Conservation (phyloP, 1,140 invertebrate genomes). For the Cherax quadricarinatus region DNA sequence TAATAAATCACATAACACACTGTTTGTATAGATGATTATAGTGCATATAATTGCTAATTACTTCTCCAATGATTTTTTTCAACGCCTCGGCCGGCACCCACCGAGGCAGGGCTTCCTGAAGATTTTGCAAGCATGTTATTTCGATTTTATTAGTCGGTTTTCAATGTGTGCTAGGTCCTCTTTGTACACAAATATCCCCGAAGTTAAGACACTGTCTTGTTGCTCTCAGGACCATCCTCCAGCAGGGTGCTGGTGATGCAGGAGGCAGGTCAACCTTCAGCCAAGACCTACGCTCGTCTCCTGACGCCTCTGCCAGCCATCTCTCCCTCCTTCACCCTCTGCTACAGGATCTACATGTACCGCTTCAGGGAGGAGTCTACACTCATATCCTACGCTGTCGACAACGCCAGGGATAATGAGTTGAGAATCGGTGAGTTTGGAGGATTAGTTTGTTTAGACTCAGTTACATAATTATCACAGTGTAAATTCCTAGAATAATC, state of each 20-base stretch:
- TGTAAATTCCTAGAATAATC: no score
- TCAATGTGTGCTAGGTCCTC: not conserved
- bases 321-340: conserved; percentile 25
- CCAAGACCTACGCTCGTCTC: conserved; percentile 19
- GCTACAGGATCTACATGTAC: conserved; percentile 35
- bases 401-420: conserved; percentile 34
- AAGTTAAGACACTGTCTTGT: not conserved
- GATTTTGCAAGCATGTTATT: no score
- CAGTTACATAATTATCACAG: no score
- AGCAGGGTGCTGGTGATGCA: conserved; percentile 41
- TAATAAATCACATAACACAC: no score
- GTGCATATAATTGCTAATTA: no score
- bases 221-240: not conserved
- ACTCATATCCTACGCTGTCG: conserved; percentile 35
- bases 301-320: conserved; percentile 34
- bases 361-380: conserved; percentile 43
- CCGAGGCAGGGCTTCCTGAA: no score
- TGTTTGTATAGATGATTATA: no score
- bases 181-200: not conserved
- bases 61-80: no score
- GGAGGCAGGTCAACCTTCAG: not conserved
- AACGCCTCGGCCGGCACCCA: no score
- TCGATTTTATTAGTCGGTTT: not conserved
- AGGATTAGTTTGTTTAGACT: not conserved
- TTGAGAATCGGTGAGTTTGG: conserved; percentile 15